phyloP scores from a whole-genome alignment of 2,113 vertebrate genomes.

The Strix aluco region DNA sequence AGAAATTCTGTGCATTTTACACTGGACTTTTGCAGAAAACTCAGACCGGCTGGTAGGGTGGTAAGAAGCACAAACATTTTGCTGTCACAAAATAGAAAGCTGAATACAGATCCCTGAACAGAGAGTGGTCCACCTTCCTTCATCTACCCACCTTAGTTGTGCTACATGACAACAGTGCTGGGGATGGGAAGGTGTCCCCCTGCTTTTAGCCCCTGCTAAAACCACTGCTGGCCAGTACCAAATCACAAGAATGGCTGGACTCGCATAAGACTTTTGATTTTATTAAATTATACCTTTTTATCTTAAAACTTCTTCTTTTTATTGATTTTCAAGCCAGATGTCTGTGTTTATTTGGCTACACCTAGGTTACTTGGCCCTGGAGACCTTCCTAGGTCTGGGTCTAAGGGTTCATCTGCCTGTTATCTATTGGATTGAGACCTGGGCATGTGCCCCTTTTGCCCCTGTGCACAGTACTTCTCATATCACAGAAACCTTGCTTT shows the following conservation, averaged over 20 bases:
- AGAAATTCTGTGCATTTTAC: not conserved
- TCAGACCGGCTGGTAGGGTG: not conserved
- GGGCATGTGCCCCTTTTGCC: not conserved
- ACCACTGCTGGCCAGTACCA: not conserved
- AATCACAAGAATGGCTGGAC: not conserved
- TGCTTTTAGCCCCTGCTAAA: not conserved
- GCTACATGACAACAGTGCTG: not conserved
- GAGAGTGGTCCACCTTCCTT: not conserved
- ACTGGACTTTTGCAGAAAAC: not conserved
- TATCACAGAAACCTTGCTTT: not conserved
- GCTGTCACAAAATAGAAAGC: not conserved
- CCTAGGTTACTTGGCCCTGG: not conserved
- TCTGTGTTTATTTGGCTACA: not conserved
- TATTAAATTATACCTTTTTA: not conserved
- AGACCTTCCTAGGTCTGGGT: not conserved
- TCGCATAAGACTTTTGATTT: not conserved
- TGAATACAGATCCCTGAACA: not conserved
- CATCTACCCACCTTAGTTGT: not conserved
- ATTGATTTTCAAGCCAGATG: not conserved
- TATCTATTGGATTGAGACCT: not conserved
- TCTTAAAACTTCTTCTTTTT: not conserved
- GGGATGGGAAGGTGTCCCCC: not conserved
- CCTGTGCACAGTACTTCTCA: not conserved
- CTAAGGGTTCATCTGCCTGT: not conserved
- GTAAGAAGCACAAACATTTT: not conserved